Conservation (phyloP, 2,888 invertebrate species). For the Octodonta nipae region DNA sequence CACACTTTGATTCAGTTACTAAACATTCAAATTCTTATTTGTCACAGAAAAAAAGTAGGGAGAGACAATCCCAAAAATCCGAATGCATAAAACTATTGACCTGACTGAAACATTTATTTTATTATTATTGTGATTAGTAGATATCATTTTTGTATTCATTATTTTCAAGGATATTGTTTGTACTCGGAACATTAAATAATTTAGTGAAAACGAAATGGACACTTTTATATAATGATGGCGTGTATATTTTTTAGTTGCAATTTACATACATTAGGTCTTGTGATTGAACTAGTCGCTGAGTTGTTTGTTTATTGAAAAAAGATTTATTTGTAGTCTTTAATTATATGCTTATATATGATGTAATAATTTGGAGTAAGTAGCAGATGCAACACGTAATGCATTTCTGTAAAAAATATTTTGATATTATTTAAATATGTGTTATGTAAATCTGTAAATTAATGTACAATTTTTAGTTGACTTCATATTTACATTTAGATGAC, state of each 20-base stretch:
- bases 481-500: constrained; percentile 25
- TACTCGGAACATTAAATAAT: too few species aligned
- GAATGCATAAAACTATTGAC: too few species aligned
- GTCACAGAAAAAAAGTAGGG: too few species aligned
- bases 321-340: constrained; percentile 10
- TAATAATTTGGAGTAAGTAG: constrained; percentile 6
- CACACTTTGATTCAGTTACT: too few species aligned
- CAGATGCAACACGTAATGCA: too few species aligned
- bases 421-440: constrained; percentile 14
- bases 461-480: constrained; percentile 26
- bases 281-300: constrained; percentile 35
- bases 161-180: too few species aligned
- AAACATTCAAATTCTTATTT: too few species aligned
- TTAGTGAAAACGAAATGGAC: too few species aligned
- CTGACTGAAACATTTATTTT: too few species aligned
- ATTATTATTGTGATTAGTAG: too few species aligned
- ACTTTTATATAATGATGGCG: constrained; percentile 6
- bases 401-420: constrained; percentile 17
- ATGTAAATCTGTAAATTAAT: constrained; percentile 28
- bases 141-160: too few species aligned
- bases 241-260: constrained; percentile 19
- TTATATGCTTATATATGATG: constrained; percentile 18
- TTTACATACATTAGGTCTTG: constrained; percentile 27
- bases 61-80: too few species aligned
- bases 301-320: constrained; percentile 17